These are phyloP conservation scores for Baronia brevicornis DNA, from an alignment of 2,888 invertebrate genomes.

Conservation along the genomic window DNA sequence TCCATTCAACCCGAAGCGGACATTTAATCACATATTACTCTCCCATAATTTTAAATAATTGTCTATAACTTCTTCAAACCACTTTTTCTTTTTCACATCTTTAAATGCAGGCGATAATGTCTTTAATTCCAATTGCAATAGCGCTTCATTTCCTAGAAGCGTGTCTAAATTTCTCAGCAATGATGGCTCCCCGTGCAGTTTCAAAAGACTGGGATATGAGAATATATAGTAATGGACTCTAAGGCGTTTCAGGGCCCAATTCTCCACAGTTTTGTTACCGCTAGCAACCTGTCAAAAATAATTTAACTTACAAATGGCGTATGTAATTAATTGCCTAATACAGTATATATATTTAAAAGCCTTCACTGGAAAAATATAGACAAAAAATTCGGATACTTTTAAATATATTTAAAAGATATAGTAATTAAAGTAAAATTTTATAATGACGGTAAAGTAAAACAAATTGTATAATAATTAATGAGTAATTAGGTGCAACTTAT, in stretches of 20 bases:
- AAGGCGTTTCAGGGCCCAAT: constrained; percentile 83
- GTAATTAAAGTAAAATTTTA: no score
- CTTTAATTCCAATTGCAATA: constrained; percentile 87
- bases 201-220: constrained; percentile 85
- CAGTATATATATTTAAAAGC: no score
- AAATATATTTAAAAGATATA: no score
- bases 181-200: constrained; percentile 86
- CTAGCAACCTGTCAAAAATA: constrained; percentile 77
- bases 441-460: no score
- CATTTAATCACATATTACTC: constrained; percentile 85
- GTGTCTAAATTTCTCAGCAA: constrained; percentile 82
- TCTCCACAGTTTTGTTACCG: constrained; percentile 85
- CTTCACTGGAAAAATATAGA: constrained; percentile 1
- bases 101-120: constrained; percentile 87
- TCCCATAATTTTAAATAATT: constrained; percentile 94
- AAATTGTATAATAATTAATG: no score
- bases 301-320: neutral
- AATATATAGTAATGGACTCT: constrained; percentile 87
- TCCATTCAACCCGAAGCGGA: constrained; percentile 15
- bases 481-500: no score
- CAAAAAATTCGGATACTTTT: constrained; percentile 1
- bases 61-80: constrained; percentile 92
- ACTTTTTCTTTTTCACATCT: constrained; percentile 82
- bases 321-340: constrained; percentile 1
- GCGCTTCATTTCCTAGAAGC: constrained; percentile 86